phyloP scores from a whole-genome alignment of 2,113 vertebrate species.

The Cyprinodon variegatus region DNA sequence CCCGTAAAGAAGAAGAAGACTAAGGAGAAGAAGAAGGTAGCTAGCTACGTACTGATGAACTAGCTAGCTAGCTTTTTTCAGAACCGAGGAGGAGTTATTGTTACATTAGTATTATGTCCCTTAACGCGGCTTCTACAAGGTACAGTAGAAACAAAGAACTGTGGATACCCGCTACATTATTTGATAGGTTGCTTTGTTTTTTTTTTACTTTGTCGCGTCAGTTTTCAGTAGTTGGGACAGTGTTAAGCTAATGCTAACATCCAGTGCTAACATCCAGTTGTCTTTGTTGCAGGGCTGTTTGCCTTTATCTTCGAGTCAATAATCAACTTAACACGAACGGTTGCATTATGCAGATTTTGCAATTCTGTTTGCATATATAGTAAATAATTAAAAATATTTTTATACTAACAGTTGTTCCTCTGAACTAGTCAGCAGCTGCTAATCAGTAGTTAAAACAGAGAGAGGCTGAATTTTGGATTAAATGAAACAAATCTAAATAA shows the following conservation, averaged over 20 bases:
- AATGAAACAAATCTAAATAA: too few species aligned
- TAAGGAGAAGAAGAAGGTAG: too few species aligned
- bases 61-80: background rate
- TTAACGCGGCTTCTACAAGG: constrained; percentile 13
- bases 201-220: background rate
- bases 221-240: background rate
- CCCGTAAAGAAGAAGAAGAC: too few species aligned
- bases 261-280: constrained; percentile 35
- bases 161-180: rapidly evolving
- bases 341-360: too few species aligned
- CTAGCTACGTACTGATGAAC: too few species aligned
- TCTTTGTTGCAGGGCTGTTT: constrained; percentile 6
- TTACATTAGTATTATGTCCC: background rate
- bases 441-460: too few species aligned
- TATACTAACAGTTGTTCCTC: too few species aligned
- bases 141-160: background rate
- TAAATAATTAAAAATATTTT: too few species aligned
- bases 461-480: too few species aligned
- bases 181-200: rapidly evolving
- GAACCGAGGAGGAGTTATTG: constrained; percentile 33
- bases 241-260: constrained; percentile 35
- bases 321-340: too few species aligned
- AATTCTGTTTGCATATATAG: too few species aligned
- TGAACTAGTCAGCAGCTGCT: too few species aligned
- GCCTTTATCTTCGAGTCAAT: background rate